phyloP scores from a whole-genome alignment of 2,797 vertebrate species.

The Acridotheres tristis region DNA sequence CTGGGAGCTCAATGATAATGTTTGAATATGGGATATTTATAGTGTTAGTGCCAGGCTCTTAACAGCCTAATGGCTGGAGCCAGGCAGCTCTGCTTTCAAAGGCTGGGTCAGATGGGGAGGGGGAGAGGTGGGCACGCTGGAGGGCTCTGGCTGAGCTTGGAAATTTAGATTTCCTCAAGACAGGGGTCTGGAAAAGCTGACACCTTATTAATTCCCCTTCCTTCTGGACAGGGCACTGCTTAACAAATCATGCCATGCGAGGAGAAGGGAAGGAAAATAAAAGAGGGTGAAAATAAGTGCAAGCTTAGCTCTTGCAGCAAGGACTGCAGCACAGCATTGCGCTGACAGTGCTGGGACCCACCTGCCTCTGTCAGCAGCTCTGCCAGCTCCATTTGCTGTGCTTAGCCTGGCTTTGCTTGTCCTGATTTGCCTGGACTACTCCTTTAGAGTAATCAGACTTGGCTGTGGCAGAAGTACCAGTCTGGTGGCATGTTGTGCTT shows the following conservation, averaged over 20 bases:
- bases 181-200: not conserved
- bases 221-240: not conserved
- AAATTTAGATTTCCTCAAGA: not conserved
- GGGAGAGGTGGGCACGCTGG: not conserved
- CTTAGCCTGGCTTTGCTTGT: not conserved
- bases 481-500: rapidly evolving
- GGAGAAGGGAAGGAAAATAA: not conserved
- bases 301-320: not conserved
- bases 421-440: not conserved
- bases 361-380: conserved; percentile 29
- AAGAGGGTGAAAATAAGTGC: not conserved
- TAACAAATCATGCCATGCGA: not conserved
- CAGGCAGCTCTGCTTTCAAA: not conserved
- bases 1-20: not conserved
- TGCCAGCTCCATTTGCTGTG: conserved; percentile 6
- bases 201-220: not conserved
- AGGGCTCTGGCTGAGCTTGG: not conserved
- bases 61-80: not conserved
- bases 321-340: not conserved
- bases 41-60: not conserved
- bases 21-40: conserved; percentile 36
- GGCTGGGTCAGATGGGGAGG: not conserved
- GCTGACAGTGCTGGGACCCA: conserved; percentile 4
- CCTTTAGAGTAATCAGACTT: not conserved
- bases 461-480: not conserved